Percentiles rank a stretch among this genome's conserved stretches.
These are phyloP conservation scores for Plagodis dolabraria DNA, from an alignment of 2,888 invertebrate species.

Conservation along the genomic window DNA sequence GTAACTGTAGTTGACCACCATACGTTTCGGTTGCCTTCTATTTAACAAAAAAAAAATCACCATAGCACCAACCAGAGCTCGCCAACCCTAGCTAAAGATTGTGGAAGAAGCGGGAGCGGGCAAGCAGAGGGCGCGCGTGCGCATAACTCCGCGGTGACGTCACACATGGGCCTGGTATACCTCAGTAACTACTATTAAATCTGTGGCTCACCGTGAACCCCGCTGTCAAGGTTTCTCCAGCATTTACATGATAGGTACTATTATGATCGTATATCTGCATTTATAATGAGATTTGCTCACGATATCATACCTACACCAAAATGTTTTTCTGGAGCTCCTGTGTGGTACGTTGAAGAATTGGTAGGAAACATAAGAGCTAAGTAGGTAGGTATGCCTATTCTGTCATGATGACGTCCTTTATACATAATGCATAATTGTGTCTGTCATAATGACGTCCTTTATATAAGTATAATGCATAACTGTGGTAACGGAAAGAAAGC, in stretches of 20 bases:
- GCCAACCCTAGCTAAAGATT: constrained; percentile 32
- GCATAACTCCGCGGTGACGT: constrained; percentile 79
- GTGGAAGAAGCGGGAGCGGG: constrained; percentile 42
- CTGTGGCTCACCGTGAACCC: constrained; percentile 50
- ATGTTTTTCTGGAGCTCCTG: background rate
- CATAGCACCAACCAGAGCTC: too few relatives aligned
- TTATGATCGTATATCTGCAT: constrained; percentile 51
- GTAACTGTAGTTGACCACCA: too few relatives aligned
- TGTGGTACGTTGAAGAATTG: background rate
- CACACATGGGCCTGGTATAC: constrained; percentile 70
- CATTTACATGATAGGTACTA: constrained; percentile 65
- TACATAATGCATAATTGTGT: too few relatives aligned
- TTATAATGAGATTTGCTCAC: constrained; percentile 54
- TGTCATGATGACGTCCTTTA: too few relatives aligned
- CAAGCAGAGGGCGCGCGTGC: constrained; percentile 55
- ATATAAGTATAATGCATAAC: too few relatives aligned
- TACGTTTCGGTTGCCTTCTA: too few relatives aligned
- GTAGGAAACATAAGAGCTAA: too few relatives aligned
- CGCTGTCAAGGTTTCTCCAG: constrained; percentile 71
- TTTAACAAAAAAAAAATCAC: too few relatives aligned
- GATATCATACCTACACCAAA: background rate
- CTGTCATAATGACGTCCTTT: too few relatives aligned
- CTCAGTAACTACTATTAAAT: constrained; percentile 32
- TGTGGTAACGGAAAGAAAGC: too few relatives aligned
- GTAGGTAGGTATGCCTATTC: too few relatives aligned